Evolutionary conservation across 2,113 vertebrate genomes (phyloP), one percentile per base, ranked within the genome.

Genomic region (Reinhardtius hippoglossoides): DNA sequence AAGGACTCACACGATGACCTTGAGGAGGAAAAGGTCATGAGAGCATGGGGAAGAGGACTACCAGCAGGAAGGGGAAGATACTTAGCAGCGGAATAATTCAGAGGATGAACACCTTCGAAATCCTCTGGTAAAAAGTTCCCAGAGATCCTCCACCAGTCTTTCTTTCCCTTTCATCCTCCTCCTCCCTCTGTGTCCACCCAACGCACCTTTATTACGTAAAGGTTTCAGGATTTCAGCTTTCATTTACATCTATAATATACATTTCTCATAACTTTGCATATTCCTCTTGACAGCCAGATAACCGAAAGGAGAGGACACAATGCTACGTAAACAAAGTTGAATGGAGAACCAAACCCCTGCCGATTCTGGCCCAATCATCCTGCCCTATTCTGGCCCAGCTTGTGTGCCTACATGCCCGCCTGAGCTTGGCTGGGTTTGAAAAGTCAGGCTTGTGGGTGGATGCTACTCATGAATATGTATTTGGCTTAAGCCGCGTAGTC

Each of bases 401-500:
- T 87, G 83, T 87, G 76, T 78, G 86, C 77, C 87, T 58, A 78
- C 85, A 84, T 83, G 80, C 75, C 86, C 83, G 82, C 83, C 84
- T 83, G 83, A 87, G 80, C 84, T 91, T 89, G 90, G 87, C 88
- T 70, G 61, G 80, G 83, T 91, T 88, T 88, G 87, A 87, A 88
- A 91, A 91, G 91, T 88, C 78, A 86, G 82, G 75, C 83, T 89
- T 85, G 87, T 87, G 83, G 88, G 89, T 82, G 90, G 86, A 92
- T 68, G 78, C 82, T 71, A 46, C 82, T 93, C 91, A 94, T 95
- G 83, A 92, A 95, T 94, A 94, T 93, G 92, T 81, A 93, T 92
- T 88, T 84, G 82, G 88, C 86, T 91, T 89, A 91, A 92, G 89
- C 88, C 44, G 61, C 76, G 81, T 73, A 79, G 85, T 94, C 91